Evolutionary conservation across 2,797 vertebrate species (phyloP), one percentile per base, ranked within the genome.

Genomic region (Prionace glauca): DNA sequence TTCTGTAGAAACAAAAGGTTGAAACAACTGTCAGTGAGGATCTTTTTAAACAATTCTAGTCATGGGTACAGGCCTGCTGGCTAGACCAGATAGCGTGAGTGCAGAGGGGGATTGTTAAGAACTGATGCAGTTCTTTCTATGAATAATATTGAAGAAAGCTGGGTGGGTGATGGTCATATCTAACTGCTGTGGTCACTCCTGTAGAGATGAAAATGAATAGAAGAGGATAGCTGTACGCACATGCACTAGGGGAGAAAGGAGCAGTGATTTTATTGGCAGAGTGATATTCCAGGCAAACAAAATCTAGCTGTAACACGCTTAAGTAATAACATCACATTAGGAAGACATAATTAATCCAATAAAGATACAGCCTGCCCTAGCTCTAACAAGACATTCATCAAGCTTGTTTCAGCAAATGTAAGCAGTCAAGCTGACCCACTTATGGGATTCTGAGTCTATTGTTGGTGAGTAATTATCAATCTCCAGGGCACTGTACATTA

Each of bases 1-100:
- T 98, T 98, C 98, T 98, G 95, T 50, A 87, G 88, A 95, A 41
- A 50, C 50, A 29, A 65, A 41, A 72, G 50, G 2, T 50, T 22
- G n/a, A 16, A 18, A 45, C 5, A 41, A 9, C 14, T 24, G 8
- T 24, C 5, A 65, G n/a, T 7, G 50, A 32, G 56, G 12, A 84
- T 69, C 16, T 3, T 69, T 69, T 69, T 56, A 56, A 56, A 56
- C 50, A 12, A 65, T 65, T 65, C 62, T 65, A 12, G 11, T 65
- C 67, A 69, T 18, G 2, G 67, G 67, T 69, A 18, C 18, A 18
- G 67, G 67, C 16, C 22, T 18, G 16, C 2, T 69, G 16, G 67
- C 67, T 69, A 20, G 62, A 10, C 62, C 74, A n/a, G 32, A n/a
- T n/a, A 77, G 74, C 32, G 29, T 77, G 74, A n/a, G 11, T n/a